phyloP scores from a whole-genome alignment of 2,797 vertebrate species.

The Typhlichthys subterraneus region DNA sequence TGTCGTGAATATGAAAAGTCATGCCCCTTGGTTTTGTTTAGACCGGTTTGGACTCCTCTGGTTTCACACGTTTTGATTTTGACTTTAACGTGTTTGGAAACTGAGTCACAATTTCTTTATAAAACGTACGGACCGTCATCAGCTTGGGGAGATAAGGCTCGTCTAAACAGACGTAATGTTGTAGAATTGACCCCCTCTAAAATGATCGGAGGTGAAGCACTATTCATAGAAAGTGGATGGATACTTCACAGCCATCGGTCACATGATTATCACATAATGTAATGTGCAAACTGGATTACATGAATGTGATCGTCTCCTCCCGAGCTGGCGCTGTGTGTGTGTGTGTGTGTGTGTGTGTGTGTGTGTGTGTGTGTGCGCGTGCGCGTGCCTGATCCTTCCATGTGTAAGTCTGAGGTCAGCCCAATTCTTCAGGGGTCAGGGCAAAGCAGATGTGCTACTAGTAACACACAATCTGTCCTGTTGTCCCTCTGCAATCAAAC shows the following conservation, averaged over 20 bases:
- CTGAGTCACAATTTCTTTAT: too few species aligned
- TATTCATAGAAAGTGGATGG: constrained; percentile 28
- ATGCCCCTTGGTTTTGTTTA: constrained; percentile 16
- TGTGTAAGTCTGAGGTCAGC: constrained; percentile 20
- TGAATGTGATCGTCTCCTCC: constrained; percentile 25
- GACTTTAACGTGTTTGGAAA: constrained; percentile 19
- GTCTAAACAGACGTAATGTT: constrained; percentile 26
- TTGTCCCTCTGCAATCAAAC: background rate
- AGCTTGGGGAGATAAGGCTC: too few species aligned
- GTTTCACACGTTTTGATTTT: background rate
- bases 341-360: background rate
- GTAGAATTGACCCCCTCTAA: constrained; percentile 37
- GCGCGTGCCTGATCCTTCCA: constrained; percentile 26
- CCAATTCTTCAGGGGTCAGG: too few species aligned
- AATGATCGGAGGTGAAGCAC: constrained; percentile 20
- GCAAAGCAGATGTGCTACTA: background rate
- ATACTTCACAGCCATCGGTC: constrained; percentile 38
- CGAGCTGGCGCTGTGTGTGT: constrained; percentile 12
- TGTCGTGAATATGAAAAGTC: constrained; percentile 11
- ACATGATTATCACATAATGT: constrained; percentile 25
- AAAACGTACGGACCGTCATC: too few species aligned
- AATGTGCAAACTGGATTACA: constrained; percentile 25
- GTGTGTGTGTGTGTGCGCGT: background rate
- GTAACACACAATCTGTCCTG: constrained; percentile 30
- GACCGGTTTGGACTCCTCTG: constrained; percentile 11